Evolutionary conservation across 2,797 vertebrate species (phyloP).

Genomic region (Sphenopsis melanotis): DNA sequence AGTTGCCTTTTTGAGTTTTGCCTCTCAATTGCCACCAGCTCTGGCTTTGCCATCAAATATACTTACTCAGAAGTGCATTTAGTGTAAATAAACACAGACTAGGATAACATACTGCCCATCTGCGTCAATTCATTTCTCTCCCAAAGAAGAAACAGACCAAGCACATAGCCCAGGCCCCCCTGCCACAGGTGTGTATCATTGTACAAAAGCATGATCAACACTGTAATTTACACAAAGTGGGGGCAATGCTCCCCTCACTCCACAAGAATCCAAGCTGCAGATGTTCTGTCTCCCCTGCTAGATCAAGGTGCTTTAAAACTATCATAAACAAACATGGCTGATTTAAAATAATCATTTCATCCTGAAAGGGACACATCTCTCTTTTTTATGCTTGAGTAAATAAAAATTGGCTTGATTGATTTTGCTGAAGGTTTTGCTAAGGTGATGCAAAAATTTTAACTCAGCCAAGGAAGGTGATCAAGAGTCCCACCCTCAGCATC

Average conservation of each 20-base stretch:
- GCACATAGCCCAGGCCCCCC: background rate
- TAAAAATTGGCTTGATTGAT: background rate
- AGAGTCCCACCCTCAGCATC: background rate
- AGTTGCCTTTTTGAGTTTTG: background rate
- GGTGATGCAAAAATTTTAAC: background rate
- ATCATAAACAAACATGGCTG: slow-evolving; percentile 23
- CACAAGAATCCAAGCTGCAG: slow-evolving; percentile 20
- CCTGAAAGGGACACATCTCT: slow-evolving; percentile 7
- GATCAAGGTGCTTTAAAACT: background rate
- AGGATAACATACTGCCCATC: background rate
- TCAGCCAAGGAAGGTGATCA: background rate
- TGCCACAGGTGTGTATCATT: background rate
- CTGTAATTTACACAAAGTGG: slow-evolving; percentile 10
- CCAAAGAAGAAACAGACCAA: background rate
- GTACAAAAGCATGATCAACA: background rate
- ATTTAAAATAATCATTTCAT: slow-evolving; percentile 38
- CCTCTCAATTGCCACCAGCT: background rate
- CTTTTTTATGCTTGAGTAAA: slow-evolving; percentile 4
- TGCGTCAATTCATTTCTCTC: background rate
- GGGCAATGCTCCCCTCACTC: background rate
- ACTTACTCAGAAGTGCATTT: background rate
- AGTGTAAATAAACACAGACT: background rate
- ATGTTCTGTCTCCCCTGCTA: slow-evolving; percentile 20
- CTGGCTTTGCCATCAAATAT: background rate
- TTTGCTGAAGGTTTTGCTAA: background rate